phyloP scores from a whole-genome alignment of 2,888 invertebrate species.

The Dysmachus trigonus region DNA sequence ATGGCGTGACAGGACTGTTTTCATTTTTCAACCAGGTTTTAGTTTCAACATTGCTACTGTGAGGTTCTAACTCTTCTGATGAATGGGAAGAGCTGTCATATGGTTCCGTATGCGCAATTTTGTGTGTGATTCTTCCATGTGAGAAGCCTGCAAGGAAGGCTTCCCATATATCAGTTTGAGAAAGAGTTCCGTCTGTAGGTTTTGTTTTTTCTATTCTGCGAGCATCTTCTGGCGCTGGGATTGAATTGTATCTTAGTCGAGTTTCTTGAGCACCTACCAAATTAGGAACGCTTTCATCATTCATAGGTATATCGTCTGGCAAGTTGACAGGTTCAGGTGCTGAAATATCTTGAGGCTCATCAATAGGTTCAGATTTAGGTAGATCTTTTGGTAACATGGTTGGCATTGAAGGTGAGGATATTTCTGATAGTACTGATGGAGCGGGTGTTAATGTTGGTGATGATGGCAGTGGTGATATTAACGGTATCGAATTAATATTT shows the following conservation, averaged over 20 bases:
- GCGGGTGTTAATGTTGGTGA: not conserved
- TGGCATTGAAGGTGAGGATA: not conserved
- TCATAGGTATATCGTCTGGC: not conserved
- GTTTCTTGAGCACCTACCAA: not conserved
- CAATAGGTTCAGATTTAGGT: not conserved
- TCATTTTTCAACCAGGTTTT: not conserved
- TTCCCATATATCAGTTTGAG: slow-evolving; percentile 15
- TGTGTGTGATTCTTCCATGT: not conserved
- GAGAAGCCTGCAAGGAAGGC: slow-evolving; percentile 23
- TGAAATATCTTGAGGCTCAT: not conserved
- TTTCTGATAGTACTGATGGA: not conserved
- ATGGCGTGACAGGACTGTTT: not conserved
- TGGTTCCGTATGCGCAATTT: not conserved
- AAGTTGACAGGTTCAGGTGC: not conserved
- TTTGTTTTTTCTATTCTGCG: not conserved
- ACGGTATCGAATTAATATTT: not conserved
- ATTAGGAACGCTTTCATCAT: not conserved
- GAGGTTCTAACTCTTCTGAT: not conserved
- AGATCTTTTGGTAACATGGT: not conserved
- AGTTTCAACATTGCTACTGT: not conserved
- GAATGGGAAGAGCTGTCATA: not conserved
- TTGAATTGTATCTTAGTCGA: not conserved
- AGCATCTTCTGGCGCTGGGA: not conserved
- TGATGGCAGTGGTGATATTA: not conserved
- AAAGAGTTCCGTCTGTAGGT: not conserved